Evolutionary conservation across 2,888 invertebrate species (phyloP).

Genomic region (Dichetophora obliterata): DNA sequence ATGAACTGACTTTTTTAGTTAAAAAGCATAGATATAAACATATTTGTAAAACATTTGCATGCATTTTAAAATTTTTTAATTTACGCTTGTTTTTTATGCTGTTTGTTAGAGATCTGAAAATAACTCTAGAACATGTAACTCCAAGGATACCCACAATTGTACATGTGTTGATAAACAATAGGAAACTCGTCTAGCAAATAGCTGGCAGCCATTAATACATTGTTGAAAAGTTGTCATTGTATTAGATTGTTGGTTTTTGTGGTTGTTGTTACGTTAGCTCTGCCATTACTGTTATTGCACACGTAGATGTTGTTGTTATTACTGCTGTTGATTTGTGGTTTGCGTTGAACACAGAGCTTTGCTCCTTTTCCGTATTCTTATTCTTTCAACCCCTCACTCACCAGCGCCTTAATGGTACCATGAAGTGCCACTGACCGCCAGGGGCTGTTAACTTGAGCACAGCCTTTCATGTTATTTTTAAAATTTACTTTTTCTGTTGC

Average conservation of each 20-base stretch:
- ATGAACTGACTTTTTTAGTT: too few relatives aligned
- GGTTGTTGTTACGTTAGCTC: not conserved
- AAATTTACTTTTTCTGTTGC: not conserved
- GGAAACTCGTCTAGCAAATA: slow-evolving; percentile 33
- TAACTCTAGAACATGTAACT: slow-evolving; percentile 8
- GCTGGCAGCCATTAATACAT: slow-evolving; percentile 31
- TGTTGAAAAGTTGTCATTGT: slow-evolving; percentile 31
- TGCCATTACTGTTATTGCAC: not conserved
- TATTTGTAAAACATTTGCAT: too few relatives aligned
- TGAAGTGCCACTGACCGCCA: slow-evolving; percentile 31
- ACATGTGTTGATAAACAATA: slow-evolving; percentile 33
- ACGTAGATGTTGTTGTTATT: not conserved
- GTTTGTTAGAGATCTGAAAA: slow-evolving; percentile 1
- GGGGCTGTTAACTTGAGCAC: slow-evolving; percentile 28
- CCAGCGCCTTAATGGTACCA: not conserved
- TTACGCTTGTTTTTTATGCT: too few relatives aligned
- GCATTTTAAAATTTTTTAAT: too few relatives aligned
- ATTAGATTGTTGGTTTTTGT: slow-evolving; percentile 15
- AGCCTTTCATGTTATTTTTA: slow-evolving; percentile 5
- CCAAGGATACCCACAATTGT: not conserved
- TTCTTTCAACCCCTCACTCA: not conserved
- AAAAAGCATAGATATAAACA: too few relatives aligned
- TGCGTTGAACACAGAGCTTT: not conserved
- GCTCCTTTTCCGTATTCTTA: not conserved
- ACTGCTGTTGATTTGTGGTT: slow-evolving; percentile 32